Evolutionary conservation across 1,140 invertebrate genomes (phyloP), one percentile per base, ranked within the genome.

Genomic region (Dendrolimus punctatus): DNA sequence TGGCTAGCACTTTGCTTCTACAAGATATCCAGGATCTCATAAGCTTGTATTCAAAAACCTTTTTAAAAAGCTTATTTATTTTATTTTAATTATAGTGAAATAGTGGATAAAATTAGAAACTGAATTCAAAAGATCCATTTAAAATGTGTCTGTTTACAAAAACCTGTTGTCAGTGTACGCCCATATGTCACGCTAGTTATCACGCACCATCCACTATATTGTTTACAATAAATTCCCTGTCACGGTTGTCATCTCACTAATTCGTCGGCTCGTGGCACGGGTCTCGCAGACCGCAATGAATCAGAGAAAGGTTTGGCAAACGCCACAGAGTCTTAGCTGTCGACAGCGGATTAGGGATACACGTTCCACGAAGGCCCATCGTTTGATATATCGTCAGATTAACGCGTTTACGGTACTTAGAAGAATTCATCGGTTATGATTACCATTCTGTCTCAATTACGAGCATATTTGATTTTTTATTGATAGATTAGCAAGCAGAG

Each of bases 181-280:
- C 56, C 54, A 57, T 57, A 48, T 47, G 53, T 57, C 53, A 48
- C 46, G 46, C 38, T 44, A 46, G 40, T 23, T 23, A 23, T 2
- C 23, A 23, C 23, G 23, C 23, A 23, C 23, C 49, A 52, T 66
- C 65, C 64, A 52, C 55, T 62, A 73, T 76, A 77, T 81, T 76
- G 73, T 67, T 67, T 43, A 71, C 65, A 51, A 80, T 80, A 66
- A 71, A 80, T 82, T 58, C 53, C 62, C 69, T 74, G 76, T 78
- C 76, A 62, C 60, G 59, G 55, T 58, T 76, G 74, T 79, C 78
- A 81, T 71, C 69, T 65, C 62, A 42, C 55, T 73, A 75, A 76
- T 75, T 73, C 68, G 46, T 72, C 40, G 44, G 60, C 57, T 59
- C 73, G 69, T 56, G 66, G 69, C 36, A n/a, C 37, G 36, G 36